Conservation (phyloP, 2,797 vertebrate species). For the Paguma larvata region DNA sequence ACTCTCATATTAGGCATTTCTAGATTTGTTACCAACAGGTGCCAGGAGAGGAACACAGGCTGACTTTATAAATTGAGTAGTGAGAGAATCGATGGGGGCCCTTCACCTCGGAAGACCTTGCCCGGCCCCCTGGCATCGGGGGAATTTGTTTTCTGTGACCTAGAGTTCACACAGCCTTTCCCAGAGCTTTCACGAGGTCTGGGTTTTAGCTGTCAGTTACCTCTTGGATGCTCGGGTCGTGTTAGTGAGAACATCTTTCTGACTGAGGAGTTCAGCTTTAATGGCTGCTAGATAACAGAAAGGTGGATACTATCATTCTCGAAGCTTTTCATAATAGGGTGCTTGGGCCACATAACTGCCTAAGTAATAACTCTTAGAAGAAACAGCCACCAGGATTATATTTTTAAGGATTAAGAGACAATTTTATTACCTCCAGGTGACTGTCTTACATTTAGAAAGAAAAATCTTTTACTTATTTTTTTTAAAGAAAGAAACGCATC, state of each 20-base stretch:
- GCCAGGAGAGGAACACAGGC: not conserved
- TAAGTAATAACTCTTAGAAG: constrained; percentile 8
- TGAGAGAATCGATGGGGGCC: not conserved
- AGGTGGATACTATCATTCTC: not conserved
- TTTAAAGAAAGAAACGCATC: not conserved
- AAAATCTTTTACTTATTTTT: not conserved
- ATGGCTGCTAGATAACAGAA: not conserved
- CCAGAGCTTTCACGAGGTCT: not conserved
- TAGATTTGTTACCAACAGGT: not conserved
- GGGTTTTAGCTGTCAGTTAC: not conserved
- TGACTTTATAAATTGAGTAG: not conserved
- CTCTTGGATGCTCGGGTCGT: not conserved
- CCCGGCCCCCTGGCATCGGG: not conserved
- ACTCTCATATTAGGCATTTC: not conserved
- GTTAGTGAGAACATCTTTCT: not conserved
- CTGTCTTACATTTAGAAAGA: constrained; percentile 1
- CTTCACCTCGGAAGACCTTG: not conserved
- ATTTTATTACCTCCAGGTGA: not conserved
- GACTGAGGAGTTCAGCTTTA: not conserved
- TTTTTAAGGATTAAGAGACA: constrained; percentile 16
- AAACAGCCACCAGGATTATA: not conserved
- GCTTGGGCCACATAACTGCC: not conserved
- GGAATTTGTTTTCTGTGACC: not conserved
- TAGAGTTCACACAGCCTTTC: not conserved
- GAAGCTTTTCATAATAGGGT: not conserved